Evolutionary conservation across 2,888 invertebrate species (phyloP).

Genomic region (Phania funesta): DNA sequence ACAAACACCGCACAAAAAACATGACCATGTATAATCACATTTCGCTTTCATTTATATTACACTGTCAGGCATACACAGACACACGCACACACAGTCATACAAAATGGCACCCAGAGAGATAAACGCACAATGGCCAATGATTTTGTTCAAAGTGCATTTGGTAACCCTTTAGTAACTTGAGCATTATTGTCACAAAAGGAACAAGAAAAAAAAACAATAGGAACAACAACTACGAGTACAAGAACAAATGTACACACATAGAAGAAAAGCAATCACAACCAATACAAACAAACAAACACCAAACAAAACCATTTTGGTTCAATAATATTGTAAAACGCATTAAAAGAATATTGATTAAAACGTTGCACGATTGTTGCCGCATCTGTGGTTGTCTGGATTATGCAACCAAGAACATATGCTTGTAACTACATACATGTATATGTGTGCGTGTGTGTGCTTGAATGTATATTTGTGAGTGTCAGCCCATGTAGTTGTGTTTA

Average conservation of each 20-base stretch:
- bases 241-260: not conserved
- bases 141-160: constrained; percentile 48
- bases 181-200: constrained; percentile 31
- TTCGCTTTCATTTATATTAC: constrained; percentile 63
- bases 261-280: not conserved
- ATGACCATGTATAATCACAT: constrained; percentile 65
- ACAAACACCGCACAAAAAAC: constrained; percentile 45
- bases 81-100: constrained; percentile 1
- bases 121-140: constrained; percentile 31
- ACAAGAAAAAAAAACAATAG: too few relatives aligned
- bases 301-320: constrained; percentile 36
- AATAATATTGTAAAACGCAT: constrained; percentile 50
- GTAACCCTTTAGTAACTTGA: constrained; percentile 49
- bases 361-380: constrained; percentile 13
- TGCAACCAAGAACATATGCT: not conserved
- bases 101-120: not conserved
- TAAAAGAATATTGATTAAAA: constrained; percentile 52
- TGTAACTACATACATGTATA: too few relatives aligned
- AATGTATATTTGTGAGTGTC: not conserved
- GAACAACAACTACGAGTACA: not conserved
- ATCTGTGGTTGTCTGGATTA: not conserved
- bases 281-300: constrained; percentile 2
- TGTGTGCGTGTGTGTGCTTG: not conserved
- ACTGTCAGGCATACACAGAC: too few relatives aligned
- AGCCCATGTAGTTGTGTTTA: not conserved